A percentile compares a stretch with the other conserved stretches of the same genome.
phyloP scores from a whole-genome alignment of 2,113 vertebrate genomes.

The Brachyhypopomus occidentalis region DNA sequence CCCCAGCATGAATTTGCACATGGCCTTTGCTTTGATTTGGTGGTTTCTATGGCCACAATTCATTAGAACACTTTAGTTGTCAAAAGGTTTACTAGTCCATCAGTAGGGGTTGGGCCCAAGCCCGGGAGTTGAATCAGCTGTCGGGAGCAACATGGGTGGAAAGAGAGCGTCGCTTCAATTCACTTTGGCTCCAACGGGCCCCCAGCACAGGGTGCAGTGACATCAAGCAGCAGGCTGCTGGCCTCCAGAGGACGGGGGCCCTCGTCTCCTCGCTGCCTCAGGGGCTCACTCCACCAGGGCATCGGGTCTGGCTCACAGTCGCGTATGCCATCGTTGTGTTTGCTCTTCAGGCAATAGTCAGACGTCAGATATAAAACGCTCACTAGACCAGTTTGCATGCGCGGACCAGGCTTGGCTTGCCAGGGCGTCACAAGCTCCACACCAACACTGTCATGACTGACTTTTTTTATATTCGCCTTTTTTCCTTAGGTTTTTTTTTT shows the following conservation, averaged over 20 bases:
- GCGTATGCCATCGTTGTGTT: conserved; percentile 63
- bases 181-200: conserved; percentile 30
- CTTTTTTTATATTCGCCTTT: conserved; percentile 57
- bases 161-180: conserved; percentile 45
- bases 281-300: conserved; percentile 68
- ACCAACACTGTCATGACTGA: conserved; percentile 69
- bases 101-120: conserved; percentile 45
- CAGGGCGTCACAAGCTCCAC: conserved; percentile 76
- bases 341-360: conserved; percentile 73
- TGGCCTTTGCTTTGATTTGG: conserved; percentile 58
- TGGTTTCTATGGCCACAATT: conserved; percentile 68
- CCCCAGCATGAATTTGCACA: conserved; percentile 51
- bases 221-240: conserved; percentile 33
- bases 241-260: conserved; percentile 47
- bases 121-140: conserved; percentile 53
- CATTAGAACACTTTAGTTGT: conserved; percentile 65
- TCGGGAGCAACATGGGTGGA: conserved; percentile 35
- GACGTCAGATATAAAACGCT: conserved; percentile 78
- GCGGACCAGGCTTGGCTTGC: conserved; percentile 66
- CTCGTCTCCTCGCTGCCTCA: conserved; percentile 54
- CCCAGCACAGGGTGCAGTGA: conserved; percentile 30
- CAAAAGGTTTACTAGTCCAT: conserved; percentile 58
- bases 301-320: conserved; percentile 68
- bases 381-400: conserved; percentile 70
- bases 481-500: conserved; percentile 40